These are phyloP conservation scores for Mormyrus iriodes DNA, from an alignment of 2,113 vertebrate species.

Conservation along the genomic window DNA sequence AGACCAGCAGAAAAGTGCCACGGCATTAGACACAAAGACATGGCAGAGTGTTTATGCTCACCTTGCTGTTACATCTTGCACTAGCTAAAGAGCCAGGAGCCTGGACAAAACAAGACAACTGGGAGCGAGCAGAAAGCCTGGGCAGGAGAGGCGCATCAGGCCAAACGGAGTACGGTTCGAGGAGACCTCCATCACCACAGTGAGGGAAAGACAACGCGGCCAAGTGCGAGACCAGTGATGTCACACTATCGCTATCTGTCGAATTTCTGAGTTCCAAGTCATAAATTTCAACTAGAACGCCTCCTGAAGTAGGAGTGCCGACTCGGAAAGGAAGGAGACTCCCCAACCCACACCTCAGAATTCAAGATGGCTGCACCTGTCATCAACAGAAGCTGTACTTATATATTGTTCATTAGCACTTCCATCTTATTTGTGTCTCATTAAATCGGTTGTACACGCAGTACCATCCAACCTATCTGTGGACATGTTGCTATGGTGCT, in stretches of 20 bases:
- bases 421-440: background rate
- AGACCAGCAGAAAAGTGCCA: background rate
- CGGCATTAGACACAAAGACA: background rate
- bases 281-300: too few species aligned
- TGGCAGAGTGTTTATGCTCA: background rate
- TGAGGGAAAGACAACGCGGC: background rate
- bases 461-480: background rate
- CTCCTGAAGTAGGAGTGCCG: too few species aligned
- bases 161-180: too few species aligned
- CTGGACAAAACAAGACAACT: background rate
- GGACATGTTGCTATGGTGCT: background rate
- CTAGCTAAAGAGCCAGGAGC: background rate
- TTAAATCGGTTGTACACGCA: background rate
- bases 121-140: background rate
- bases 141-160: background rate
- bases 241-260: background rate
- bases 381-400: background rate
- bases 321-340: too few species aligned
- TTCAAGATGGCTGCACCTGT: background rate
- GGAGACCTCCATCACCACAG: background rate
- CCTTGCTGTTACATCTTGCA: background rate
- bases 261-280: background rate
- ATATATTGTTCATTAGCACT: background rate
- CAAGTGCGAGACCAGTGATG: background rate
- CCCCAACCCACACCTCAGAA: too few species aligned